phyloP scores from a whole-genome alignment of 2,888 invertebrate species.

The Orchesellides sinensis region DNA sequence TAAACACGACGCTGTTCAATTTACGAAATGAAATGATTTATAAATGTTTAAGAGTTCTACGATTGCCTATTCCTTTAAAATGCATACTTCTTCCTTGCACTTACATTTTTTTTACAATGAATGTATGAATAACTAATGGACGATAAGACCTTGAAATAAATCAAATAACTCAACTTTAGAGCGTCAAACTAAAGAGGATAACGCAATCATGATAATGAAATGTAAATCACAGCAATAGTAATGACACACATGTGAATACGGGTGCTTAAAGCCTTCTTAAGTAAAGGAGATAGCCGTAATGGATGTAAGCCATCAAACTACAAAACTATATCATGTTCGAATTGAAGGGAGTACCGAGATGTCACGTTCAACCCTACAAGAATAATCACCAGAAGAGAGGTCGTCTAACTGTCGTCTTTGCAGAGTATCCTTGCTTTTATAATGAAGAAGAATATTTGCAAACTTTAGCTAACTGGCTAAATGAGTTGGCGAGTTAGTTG shows the following conservation, averaged over 20 bases:
- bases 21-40: too few relatives aligned
- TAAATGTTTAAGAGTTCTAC: too few relatives aligned
- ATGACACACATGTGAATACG: conserved; percentile 61
- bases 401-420: conserved; percentile 28
- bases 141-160: conserved; percentile 9
- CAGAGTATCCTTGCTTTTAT: conserved; percentile 3
- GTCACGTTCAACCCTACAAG: conserved; percentile 53
- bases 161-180: neutral
- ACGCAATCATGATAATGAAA: conserved; percentile 42
- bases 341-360: conserved; percentile 48
- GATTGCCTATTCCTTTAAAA: too few relatives aligned
- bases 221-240: conserved; percentile 54
- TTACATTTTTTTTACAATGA: too few relatives aligned
- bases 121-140: too few relatives aligned
- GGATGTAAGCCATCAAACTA: neutral
- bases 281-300: conserved; percentile 16
- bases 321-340: too few relatives aligned
- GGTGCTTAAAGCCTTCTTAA: conserved; percentile 59
- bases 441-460: conserved; percentile 21
- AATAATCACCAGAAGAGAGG: conserved; percentile 28
- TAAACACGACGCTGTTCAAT: too few relatives aligned
- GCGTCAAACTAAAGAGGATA: neutral
- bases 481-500: conserved; percentile 37
- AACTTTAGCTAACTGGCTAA: conserved; percentile 11
- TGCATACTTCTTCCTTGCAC: too few relatives aligned